Conservation (phyloP, 2,888 invertebrate genomes). For the Strigamia transsilvanica region DNA sequence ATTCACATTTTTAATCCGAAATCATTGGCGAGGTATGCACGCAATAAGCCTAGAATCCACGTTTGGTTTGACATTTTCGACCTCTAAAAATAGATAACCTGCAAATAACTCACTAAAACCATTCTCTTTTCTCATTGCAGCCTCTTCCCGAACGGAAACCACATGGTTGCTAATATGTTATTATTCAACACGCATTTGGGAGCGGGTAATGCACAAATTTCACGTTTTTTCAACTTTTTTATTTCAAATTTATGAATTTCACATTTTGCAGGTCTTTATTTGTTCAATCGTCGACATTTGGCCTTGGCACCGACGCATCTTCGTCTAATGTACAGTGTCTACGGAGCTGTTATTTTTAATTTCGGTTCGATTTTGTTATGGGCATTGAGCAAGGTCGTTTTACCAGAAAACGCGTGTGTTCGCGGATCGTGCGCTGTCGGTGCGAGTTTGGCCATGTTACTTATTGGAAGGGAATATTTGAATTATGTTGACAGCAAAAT, state of each 20-base stretch:
- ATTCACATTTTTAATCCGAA: slow-evolving; percentile 86
- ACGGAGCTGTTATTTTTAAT: slow-evolving; percentile 66
- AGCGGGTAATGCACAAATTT: slow-evolving; percentile 60
- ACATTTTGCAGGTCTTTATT: slow-evolving; percentile 60
- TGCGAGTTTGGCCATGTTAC: slow-evolving; percentile 61
- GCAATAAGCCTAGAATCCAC: background rate
- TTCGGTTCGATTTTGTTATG: slow-evolving; percentile 67
- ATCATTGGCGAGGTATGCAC: slow-evolving; percentile 73
- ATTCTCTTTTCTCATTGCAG: background rate
- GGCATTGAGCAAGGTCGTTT: slow-evolving; percentile 64
- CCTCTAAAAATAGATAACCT: background rate
- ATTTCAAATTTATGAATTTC: slow-evolving; percentile 55
- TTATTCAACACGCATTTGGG: slow-evolving; percentile 67
- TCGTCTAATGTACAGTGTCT: slow-evolving; percentile 64
- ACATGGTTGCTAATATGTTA: slow-evolving; percentile 61
- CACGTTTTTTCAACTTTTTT: too few relatives aligned
- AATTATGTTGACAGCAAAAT: slow-evolving; percentile 59
- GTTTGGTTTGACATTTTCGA: background rate
- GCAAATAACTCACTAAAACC: background rate
- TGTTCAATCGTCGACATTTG: slow-evolving; percentile 62
- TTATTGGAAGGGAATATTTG: slow-evolving; percentile 62
- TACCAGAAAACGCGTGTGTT: slow-evolving; percentile 61
- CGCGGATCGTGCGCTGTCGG: slow-evolving; percentile 62
- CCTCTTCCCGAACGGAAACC: slow-evolving; percentile 32
- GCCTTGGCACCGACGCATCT: slow-evolving; percentile 58